These are phyloP conservation scores for Digitonthophagus gazella DNA, from an alignment of 2,888 invertebrate species.

Conservation along the genomic window DNA sequence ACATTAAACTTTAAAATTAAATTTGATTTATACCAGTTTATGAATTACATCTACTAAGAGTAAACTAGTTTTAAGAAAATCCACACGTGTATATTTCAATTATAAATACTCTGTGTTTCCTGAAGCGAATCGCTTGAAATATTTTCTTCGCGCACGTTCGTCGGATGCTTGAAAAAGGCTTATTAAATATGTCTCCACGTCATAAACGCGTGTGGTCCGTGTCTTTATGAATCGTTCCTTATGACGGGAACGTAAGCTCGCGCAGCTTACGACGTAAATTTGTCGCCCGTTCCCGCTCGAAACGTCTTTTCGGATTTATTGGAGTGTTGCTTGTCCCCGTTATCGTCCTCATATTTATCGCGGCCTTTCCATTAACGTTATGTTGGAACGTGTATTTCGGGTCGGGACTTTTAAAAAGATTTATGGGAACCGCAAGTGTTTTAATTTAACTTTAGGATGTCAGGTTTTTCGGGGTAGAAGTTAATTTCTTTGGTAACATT, in stretches of 20 bases:
- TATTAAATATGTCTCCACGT: conserved; percentile 19
- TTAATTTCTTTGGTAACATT: too few species aligned
- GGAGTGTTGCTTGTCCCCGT: neutral
- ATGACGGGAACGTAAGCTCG: neutral
- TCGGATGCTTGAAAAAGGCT: neutral
- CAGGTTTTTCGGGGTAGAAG: too few species aligned
- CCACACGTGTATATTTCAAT: too few species aligned
- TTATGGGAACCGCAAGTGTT: neutral
- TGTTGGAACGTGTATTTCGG: neutral
- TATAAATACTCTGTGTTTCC: neutral
- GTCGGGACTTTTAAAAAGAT: neutral
- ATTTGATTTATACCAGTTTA: neutral
- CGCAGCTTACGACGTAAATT: neutral
- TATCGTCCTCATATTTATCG: neutral
- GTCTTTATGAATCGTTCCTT: neutral
- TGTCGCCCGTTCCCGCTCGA: neutral
- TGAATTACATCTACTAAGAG: neutral
- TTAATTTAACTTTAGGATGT: too few species aligned
- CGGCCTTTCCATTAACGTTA: neutral
- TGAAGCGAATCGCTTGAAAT: neutral
- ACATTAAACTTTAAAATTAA: neutral
- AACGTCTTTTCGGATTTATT: neutral
- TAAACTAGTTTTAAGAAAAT: too few species aligned
- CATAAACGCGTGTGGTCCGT: conserved; percentile 30
- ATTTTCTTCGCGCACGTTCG: neutral